Conservation (phyloP, 2,113 vertebrate genomes). For the Oceanites oceanicus region DNA sequence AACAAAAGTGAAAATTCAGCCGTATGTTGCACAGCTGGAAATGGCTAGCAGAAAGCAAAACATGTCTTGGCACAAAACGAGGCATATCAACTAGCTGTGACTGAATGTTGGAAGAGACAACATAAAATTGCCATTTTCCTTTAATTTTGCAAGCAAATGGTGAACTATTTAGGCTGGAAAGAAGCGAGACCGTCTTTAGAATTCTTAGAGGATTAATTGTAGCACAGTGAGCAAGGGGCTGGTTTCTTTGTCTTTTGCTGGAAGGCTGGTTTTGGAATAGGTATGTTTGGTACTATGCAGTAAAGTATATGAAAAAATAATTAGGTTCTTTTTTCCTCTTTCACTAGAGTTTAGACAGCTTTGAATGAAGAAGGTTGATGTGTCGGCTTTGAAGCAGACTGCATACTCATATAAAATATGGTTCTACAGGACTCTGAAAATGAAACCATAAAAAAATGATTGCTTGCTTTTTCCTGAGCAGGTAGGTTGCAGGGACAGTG, state of each 20-base stretch:
- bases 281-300: not conserved
- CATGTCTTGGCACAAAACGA: accelerated
- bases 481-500: not conserved
- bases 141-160: not conserved
- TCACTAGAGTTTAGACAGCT: not conserved
- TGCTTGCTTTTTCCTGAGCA: not conserved
- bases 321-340: not conserved
- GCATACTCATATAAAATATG: not conserved
- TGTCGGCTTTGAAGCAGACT: not conserved
- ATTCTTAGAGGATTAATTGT: not conserved
- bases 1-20: not conserved
- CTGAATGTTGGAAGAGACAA: not conserved
- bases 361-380: not conserved
- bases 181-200: not conserved
- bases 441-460: not conserved
- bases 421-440: not conserved
- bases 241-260: not conserved
- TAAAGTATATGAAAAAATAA: not conserved
- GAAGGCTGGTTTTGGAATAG: not conserved
- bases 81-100: not conserved
- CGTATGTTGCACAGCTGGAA: not conserved
- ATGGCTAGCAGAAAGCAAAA: not conserved
- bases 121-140: not conserved
- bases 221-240: not conserved
- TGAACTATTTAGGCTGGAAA: not conserved